phyloP scores from a whole-genome alignment of 2,797 vertebrate species.

The Gallinago stenura region DNA sequence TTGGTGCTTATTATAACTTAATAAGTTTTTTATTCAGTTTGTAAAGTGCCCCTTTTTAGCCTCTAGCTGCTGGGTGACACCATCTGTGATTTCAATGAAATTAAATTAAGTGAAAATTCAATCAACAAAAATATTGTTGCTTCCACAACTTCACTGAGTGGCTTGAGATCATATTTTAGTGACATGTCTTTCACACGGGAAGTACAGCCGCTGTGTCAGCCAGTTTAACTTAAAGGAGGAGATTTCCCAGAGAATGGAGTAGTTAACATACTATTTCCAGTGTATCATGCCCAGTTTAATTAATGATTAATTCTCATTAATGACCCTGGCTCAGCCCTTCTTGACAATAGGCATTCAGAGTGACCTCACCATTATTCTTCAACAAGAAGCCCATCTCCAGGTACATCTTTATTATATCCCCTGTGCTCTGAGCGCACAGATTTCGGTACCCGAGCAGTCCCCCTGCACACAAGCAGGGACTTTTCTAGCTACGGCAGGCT shows the following conservation, averaged over 20 bases:
- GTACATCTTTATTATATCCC: neutral
- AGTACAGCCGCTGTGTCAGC: neutral
- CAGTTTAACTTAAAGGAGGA: neutral
- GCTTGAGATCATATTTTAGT: neutral
- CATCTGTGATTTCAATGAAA: slow-evolving; percentile 82
- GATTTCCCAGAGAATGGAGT: neutral
- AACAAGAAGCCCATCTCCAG: neutral
- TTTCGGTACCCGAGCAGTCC: neutral
- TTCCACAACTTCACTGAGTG: slow-evolving; percentile 66
- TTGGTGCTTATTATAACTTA: slow-evolving; percentile 72
- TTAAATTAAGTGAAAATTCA: slow-evolving; percentile 82
- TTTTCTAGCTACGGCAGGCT: neutral
- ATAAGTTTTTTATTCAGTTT: slow-evolving; percentile 69
- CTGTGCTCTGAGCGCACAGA: rapidly evolving
- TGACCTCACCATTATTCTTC: neutral
- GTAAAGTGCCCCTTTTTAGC: slow-evolving; percentile 78
- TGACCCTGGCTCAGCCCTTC: slow-evolving; percentile 9
- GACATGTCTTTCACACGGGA: neutral
- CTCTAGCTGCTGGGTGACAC: slow-evolving; percentile 76
- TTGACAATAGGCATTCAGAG: neutral
- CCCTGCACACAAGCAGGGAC: rapidly evolving
- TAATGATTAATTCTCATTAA: slow-evolving; percentile 61
- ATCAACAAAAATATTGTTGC: slow-evolving; percentile 75
- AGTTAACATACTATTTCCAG: neutral
- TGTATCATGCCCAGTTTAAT: neutral